Evolutionary conservation across 2,797 vertebrate species (phyloP).

Genomic region (Scleropages formosus): DNA sequence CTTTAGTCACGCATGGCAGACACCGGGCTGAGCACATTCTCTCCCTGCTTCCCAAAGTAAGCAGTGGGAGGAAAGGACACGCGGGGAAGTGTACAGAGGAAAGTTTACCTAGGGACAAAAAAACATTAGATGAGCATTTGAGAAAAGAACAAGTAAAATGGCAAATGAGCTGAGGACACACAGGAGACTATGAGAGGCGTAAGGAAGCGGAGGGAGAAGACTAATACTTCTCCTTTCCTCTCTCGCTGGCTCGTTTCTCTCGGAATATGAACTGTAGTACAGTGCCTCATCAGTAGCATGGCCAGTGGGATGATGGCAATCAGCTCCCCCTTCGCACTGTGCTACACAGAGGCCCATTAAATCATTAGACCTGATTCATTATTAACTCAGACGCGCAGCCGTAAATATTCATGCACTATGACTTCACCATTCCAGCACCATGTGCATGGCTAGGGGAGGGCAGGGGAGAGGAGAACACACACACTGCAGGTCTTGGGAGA

Average conservation of each 20-base stretch:
- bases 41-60: not conserved
- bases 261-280: slow-evolving; percentile 30
- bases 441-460: not conserved
- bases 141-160: not conserved
- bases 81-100: not conserved
- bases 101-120: not conserved
- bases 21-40: not conserved
- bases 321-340: slow-evolving; percentile 31
- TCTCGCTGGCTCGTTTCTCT: slow-evolving; percentile 27
- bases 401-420: slow-evolving; percentile 61
- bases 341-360: slow-evolving; percentile 56
- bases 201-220: not conserved
- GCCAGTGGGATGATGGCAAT: slow-evolving; percentile 44
- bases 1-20: slow-evolving; percentile 1
- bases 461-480: too few relatives aligned
- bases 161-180: not conserved
- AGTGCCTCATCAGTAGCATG: slow-evolving; percentile 41
- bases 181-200: not conserved
- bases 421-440: slow-evolving; percentile 35
- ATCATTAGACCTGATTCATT: slow-evolving; percentile 67
- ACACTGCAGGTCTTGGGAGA: not conserved
- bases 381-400: slow-evolving; percentile 58
- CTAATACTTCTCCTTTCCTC: slow-evolving; percentile 21
- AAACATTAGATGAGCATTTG: too few relatives aligned
- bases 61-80: not conserved